Percentiles rank a stretch among this genome's conserved stretches.
These are phyloP conservation scores for Solenodon paradoxus DNA, from an alignment of 2,113 vertebrate species.

Conservation along the genomic window DNA sequence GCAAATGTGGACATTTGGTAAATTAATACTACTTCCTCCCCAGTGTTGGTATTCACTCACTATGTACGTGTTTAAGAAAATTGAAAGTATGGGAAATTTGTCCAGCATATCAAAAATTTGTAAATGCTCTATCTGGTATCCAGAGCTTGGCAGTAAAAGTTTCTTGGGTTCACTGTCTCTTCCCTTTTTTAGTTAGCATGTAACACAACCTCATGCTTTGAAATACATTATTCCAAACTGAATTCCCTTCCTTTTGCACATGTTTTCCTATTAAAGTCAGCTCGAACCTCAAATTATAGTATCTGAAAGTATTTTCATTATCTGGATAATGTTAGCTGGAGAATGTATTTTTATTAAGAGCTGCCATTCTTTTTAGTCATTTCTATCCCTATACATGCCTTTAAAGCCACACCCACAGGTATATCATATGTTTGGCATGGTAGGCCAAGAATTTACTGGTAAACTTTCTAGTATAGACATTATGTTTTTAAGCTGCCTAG, in stretches of 20 bases:
- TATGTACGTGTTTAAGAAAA: slow-evolving; percentile 60
- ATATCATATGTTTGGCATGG: slow-evolving; percentile 3
- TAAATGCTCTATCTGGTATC: slow-evolving; percentile 68
- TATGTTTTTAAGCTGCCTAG: slow-evolving; percentile 24
- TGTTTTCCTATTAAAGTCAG: slow-evolving; percentile 48
- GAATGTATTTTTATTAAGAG: slow-evolving; percentile 39
- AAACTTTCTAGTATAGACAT: slow-evolving; percentile 30
- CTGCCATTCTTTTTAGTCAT: slow-evolving; percentile 31
- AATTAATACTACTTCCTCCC: slow-evolving; percentile 54
- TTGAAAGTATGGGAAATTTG: slow-evolving; percentile 62
- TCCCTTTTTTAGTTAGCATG: slow-evolving; percentile 54
- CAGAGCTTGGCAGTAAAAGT: slow-evolving; percentile 72
- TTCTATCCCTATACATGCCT: slow-evolving; percentile 40
- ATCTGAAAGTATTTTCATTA: slow-evolving; percentile 49
- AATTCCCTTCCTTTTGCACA: slow-evolving; percentile 60
- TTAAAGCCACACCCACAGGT: slow-evolving; percentile 23
- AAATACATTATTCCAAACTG: slow-evolving; percentile 57
- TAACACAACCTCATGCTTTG: slow-evolving; percentile 60
- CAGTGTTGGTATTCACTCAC: slow-evolving; percentile 20
- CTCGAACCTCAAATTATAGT: slow-evolving; percentile 52
- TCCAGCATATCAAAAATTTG: slow-evolving; percentile 75
- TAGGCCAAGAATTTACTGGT: slow-evolving; percentile 36
- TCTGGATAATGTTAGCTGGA: slow-evolving; percentile 46
- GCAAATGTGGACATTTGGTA: slow-evolving; percentile 73
- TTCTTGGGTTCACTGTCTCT: slow-evolving; percentile 61